These are phyloP conservation scores for Delichon dasypus DNA, from an alignment of 2,797 vertebrate species.

Conservation along the genomic window DNA sequence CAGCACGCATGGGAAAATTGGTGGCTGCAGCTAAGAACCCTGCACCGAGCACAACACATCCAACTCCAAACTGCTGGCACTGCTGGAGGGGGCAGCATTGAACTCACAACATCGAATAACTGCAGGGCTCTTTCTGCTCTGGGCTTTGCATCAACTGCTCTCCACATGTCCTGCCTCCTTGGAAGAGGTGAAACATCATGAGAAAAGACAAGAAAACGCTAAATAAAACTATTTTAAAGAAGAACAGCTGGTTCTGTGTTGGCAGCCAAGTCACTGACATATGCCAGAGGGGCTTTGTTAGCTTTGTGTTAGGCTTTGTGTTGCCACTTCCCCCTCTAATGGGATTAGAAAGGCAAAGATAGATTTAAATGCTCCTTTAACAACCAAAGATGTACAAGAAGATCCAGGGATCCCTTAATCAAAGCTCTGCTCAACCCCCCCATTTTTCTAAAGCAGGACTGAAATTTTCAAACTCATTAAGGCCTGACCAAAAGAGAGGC, in stretches of 20 bases:
- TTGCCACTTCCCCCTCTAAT: constrained; percentile 4
- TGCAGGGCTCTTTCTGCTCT: neutral
- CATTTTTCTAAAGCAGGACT: neutral
- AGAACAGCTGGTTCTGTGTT: constrained; percentile 24
- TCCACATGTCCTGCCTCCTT: neutral
- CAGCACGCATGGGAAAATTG: neutral
- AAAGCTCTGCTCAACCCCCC: neutral
- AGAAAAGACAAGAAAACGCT: neutral
- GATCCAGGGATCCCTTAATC: neutral
- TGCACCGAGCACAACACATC: neutral
- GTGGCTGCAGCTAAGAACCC: neutral
- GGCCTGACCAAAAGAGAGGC: neutral
- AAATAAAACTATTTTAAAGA: neutral
- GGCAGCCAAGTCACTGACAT: neutral
- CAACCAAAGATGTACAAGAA: neutral
- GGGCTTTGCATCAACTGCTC: neutral
- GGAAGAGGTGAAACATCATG: neutral
- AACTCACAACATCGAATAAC: neutral
- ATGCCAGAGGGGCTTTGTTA: neutral
- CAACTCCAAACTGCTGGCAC: neutral
- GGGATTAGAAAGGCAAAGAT: constrained; percentile 13
- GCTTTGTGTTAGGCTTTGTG: neutral
- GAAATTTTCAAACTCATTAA: neutral
- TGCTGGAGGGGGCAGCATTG: neutral
- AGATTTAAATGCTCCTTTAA: constrained; percentile 18